Base-by-base conservation (phyloP, 37 sponge, comb jelly and placozoan species). In the Oopsacas minuta region DNA sequence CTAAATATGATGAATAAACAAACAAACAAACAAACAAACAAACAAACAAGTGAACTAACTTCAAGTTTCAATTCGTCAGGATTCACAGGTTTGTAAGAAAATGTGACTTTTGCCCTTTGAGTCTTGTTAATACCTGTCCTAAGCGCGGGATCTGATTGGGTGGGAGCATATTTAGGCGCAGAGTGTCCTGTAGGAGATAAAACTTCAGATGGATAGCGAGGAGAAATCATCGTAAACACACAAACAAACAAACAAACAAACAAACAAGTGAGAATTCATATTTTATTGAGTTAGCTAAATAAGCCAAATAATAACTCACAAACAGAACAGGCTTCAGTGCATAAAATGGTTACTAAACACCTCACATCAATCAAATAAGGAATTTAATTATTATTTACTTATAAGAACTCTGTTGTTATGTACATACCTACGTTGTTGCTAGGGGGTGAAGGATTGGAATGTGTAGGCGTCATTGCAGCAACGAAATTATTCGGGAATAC, bases 21-120 rank as follows among this genome's bases (percentile, higher is more conserved):
- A 61, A 61, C 75, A 61, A 61, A 61, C 75, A 61, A 61, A 61
- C 75, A 61, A 61, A 61, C 30, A 61, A 61, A 61, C 30, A 61
- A 61, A 5, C 22, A 61, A 61, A 5, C 22, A n/a, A 3, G 22
- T 3, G 30, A 20, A 61, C 75, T 12, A 10, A 61, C 75, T 5
- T 61, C 75, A 32, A 61, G 75, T 61, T 34, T 61, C 28, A 61
- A 34, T n/a, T 61, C 75, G 75, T 61, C 75, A 3, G 75, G 7
- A 34, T 61, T 61, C 17, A 61, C 20, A 34, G 75, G 75, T 61
- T 61, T 61, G 75, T 61, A 61, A 25, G 75, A 61, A 12, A 61
- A 61, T 25, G 75, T 61, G 75, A 61, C 75, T 12, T 61, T 61
- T 10, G 75, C 75, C 75, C 75, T 61, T 34, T 61, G 20, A 5